phyloP scores from a whole-genome alignment of 1,140 invertebrate genomes.

The Macrobrachium nipponense region DNA sequence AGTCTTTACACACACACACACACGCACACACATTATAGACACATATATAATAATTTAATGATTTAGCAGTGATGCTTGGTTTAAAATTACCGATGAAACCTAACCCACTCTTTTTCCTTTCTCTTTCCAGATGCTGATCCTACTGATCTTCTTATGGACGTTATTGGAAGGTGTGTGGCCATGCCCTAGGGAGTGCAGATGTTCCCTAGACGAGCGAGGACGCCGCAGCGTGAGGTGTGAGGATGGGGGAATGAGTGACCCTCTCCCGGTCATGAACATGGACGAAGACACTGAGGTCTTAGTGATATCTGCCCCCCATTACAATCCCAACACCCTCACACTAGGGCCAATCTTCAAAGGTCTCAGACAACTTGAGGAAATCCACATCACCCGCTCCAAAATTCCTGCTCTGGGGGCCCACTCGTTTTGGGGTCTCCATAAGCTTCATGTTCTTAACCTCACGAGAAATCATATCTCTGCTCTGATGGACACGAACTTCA shows the following conservation, averaged over 20 bases:
- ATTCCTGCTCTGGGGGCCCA: slow-evolving; percentile 82
- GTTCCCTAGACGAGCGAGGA: slow-evolving; percentile 66
- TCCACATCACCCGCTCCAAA: slow-evolving; percentile 81
- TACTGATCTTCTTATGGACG: slow-evolving; percentile 36
- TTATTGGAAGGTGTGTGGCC: slow-evolving; percentile 13
- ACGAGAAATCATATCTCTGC: slow-evolving; percentile 82
- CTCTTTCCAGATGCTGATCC: slow-evolving; percentile 37
- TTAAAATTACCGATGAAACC: not conserved
- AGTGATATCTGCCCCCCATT: slow-evolving; percentile 77
- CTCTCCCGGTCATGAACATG: slow-evolving; percentile 75
- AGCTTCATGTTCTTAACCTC: slow-evolving; percentile 78
- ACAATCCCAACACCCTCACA: slow-evolving; percentile 76
- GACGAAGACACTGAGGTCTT: slow-evolving; percentile 76
- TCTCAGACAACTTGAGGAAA: slow-evolving; percentile 78
- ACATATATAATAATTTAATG: no score
- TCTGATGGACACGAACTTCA: slow-evolving; percentile 71
- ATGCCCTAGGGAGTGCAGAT: slow-evolving; percentile 67
- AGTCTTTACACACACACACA: no score
- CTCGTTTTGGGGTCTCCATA: slow-evolving; percentile 81
- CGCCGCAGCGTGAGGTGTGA: slow-evolving; percentile 70
- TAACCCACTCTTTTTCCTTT: not conserved
- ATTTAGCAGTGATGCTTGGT: no score
- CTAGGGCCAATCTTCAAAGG: slow-evolving; percentile 80
- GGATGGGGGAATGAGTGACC: slow-evolving; percentile 74
- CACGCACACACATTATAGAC: no score